phyloP scores from a whole-genome alignment of 2,888 invertebrate genomes.

The Scaptomyza caliginosa region DNA sequence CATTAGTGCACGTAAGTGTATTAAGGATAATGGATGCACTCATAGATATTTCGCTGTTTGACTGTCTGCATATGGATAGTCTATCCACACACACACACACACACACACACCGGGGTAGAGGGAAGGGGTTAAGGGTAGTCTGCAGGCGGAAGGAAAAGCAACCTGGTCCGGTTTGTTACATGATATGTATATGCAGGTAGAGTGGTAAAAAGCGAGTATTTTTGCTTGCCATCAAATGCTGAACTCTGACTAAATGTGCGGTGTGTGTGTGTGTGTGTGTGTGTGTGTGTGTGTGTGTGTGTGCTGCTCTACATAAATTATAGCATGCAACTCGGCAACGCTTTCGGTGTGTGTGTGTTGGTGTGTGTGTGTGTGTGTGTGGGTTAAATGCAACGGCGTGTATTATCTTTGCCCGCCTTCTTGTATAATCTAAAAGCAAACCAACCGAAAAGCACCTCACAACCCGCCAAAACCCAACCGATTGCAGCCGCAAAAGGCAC shows the following conservation, averaged over 20 bases:
- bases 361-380: conserved; percentile 15
- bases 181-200: conserved; percentile 40
- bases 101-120: background rate
- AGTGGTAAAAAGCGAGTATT: background rate
- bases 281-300: background rate
- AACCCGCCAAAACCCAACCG: background rate
- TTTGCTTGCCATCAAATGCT: background rate
- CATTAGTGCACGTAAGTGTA: conserved; percentile 75
- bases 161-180: conserved; percentile 47
- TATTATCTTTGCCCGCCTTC: conserved; percentile 32
- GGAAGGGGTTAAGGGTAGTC: background rate
- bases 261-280: background rate
- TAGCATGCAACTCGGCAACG: conserved; percentile 13
- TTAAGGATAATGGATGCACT: conserved; percentile 79
- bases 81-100: conserved; percentile 12
- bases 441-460: background rate
- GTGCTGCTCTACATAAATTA: conserved; percentile 45
- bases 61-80: conserved; percentile 55
- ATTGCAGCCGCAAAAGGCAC: background rate
- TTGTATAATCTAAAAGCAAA: conserved; percentile 23
- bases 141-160: conserved; percentile 44
- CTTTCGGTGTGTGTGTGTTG: conserved; percentile 13
- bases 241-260: conserved; percentile 4
- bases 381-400: conserved; percentile 15
- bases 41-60: conserved; percentile 71